Evolutionary conservation across 2,797 vertebrate genomes (phyloP), one percentile per base, ranked within the genome.

Genomic region (Epinephelus malabaricus): DNA sequence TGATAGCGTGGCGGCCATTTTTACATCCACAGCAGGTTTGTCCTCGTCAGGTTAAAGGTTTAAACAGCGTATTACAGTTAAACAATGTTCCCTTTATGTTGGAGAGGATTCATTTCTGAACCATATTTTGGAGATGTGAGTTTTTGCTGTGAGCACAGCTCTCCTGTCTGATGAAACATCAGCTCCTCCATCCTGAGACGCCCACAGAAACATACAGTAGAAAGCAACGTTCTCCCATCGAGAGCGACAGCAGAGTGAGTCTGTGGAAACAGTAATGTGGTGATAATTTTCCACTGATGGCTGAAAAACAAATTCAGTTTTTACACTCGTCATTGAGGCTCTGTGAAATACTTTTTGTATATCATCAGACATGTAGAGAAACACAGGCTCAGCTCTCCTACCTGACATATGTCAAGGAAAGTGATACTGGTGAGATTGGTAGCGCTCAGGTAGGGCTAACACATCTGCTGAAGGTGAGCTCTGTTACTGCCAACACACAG

Each of bases 141-240:
- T 14, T 78, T 68, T 61, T 34, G 19, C 13, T 47, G 45, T 51
- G 34, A 63, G 54, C 14, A 45, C 14, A 18, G 47, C 59, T 3
- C 56, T 63, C 38, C 3, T 9, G 34, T n/a, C 15, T 74, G 60
- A 34, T 2, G 67, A 38, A 34, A 50, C 17, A 65, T 79, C 49
- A 45, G 62, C 17, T 38, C 25, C 18, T 66, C 43, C n/a, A 55
- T 6, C 17, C 5, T 23, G 75, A 76, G 70, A 82, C 18, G 0
- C 0, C 55, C 30, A 38, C 23, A 67, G 64, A 88, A 66, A 82
- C 63, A 61, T 2, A 47, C 51, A 69, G 60, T 60, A 73, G 70
- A 92, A 94, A 96, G 94, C 91, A 86, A 61, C 93, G 59, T 27
- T 83, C 65, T 79, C 85, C 84, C 69, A 54, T n/a, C 0, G 40